A percentile compares a stretch with the other conserved stretches of the same genome.
phyloP scores from a whole-genome alignment of 2,797 vertebrate genomes.

The Synaphobranchus kaupii region DNA sequence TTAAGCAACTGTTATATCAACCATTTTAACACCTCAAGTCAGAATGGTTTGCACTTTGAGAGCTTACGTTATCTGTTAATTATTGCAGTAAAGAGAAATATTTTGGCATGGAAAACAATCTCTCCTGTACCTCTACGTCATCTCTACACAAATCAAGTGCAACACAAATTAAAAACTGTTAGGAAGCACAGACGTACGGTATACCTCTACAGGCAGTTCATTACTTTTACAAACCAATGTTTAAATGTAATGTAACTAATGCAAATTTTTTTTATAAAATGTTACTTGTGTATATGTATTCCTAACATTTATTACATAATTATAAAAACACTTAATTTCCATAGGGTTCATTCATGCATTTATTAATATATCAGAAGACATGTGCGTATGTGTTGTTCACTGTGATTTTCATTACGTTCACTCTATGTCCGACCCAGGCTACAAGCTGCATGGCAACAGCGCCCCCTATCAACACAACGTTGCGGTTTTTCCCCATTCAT shows the following conservation, averaged over 20 bases:
- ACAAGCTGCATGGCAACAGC: constrained; percentile 37
- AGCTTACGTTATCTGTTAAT: neutral
- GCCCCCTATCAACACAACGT: constrained; percentile 39
- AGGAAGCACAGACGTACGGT: neutral
- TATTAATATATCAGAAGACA: neutral
- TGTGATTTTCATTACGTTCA: too few relatives aligned
- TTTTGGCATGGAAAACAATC: neutral
- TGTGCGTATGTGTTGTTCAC: neutral
- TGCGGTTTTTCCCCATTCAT: neutral
- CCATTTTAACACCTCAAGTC: constrained; percentile 4
- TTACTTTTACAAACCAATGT: neutral
- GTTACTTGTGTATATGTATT: neutral
- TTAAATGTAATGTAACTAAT: neutral
- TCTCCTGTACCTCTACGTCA: neutral
- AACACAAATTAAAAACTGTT: neutral
- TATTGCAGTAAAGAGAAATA: neutral
- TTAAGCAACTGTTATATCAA: neutral
- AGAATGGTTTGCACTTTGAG: neutral
- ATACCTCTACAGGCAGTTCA: neutral
- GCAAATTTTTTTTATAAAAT: neutral
- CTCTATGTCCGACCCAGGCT: neutral
- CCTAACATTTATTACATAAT: neutral
- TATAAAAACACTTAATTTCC: neutral
- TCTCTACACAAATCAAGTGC: neutral
- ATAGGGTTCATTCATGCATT: neutral